Evolutionary conservation across 2,113 vertebrate genomes (phyloP), one percentile per base, ranked within the genome.

Genomic region (Cololabis saira): DNA sequence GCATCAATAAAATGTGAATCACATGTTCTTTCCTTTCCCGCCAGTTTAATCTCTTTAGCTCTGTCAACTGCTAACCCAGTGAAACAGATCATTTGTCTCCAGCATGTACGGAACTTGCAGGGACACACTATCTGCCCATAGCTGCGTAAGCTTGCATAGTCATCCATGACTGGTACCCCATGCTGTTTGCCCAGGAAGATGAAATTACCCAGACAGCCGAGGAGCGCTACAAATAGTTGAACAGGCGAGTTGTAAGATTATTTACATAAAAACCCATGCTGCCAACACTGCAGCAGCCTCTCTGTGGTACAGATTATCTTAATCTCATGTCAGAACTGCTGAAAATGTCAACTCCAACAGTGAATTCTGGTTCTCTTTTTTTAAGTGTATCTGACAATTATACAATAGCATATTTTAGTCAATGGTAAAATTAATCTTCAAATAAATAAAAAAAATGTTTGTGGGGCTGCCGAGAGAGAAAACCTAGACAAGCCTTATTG

Each of bases 311-410:
- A 87, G 86, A 90, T 90, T 84, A 89, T 80, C 67, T 80, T 90
- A 87, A 90, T 90, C 83, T 88, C 51, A 24, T 84, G 87, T 87
- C 86, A 83, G 73, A 68, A 84, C 76, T 52, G 54, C 75, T 47
- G 8, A 58, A 58, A 76, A 56, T 74, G 74, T 65, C 83, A 76
- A 75, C 67, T 74, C 61, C 2, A 7, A 76, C 69, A 43, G 43
- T 55, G 57, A 70, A 73, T 77, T 76, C 78, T 69, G 33, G 10
- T 27, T 27, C 5, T 2, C 3, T 27, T 27, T 27, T 27, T 27
- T 27, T 27, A 27, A 27, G 10, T 11, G 33, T 37, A 37, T 37
- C 6, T 37, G 33, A 37, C 33, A 37, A 37, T 37, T 37, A 37
- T 11, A 7, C 10, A 9, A 7, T 37, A 73, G 47, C 47, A 43